A percentile compares a stretch with the other conserved stretches of the same genome.
Conservation (phyloP, 2,888 invertebrate species). For the Ochropacha duplaris region DNA sequence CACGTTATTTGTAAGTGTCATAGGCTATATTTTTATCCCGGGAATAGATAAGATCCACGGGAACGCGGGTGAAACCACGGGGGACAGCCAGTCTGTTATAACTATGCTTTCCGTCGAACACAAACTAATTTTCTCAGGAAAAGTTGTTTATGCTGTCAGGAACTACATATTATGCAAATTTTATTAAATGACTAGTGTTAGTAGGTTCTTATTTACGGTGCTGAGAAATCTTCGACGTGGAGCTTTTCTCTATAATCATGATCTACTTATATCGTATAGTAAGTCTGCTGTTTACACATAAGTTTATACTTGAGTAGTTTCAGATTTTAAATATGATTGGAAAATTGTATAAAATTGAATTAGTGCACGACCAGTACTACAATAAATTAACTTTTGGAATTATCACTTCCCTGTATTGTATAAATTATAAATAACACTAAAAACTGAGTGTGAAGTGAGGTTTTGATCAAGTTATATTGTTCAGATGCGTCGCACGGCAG, state of each 20-base stretch:
- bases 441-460: no score
- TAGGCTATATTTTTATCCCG: no score
- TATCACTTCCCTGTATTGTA: not conserved
- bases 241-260: not conserved
- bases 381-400: conserved; percentile 4
- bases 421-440: not conserved
- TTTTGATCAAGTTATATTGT: conserved; percentile 11
- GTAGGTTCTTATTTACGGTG: not conserved
- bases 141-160: not conserved
- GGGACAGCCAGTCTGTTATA: no score
- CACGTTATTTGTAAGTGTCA: no score
- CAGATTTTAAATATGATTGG: no score
- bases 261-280: no score
- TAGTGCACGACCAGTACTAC: no score
- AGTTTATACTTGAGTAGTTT: no score
- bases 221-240: not conserved
- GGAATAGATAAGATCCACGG: no score
- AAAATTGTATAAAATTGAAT: no score
- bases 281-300: no score
- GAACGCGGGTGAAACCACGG: no score
- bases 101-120: not conserved
- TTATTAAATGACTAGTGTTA: not conserved
- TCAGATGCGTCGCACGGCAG: conserved; percentile 89
- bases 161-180: not conserved
- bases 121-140: not conserved